phyloP scores from a whole-genome alignment of 2,888 invertebrate genomes.

The Elysia crispata region DNA sequence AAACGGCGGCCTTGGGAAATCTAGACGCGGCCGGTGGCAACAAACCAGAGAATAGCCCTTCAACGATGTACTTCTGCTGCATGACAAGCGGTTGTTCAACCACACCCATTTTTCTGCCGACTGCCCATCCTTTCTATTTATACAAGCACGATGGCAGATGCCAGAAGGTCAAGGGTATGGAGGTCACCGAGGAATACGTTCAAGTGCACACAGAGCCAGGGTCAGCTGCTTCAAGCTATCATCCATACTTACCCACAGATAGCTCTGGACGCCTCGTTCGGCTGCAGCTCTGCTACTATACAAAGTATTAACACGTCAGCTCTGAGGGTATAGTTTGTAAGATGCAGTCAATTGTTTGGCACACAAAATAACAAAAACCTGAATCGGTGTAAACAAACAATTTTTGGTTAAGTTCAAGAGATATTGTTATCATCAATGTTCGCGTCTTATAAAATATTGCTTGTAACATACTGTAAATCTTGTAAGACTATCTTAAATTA shows the following conservation, averaged over 20 bases:
- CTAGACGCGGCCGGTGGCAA: not conserved
- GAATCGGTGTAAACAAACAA: too few relatives aligned
- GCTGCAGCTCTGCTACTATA: not conserved
- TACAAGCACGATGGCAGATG: not conserved
- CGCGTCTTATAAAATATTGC: too few relatives aligned
- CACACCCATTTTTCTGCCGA: not conserved
- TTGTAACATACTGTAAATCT: too few relatives aligned
- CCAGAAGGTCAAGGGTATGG: constrained; percentile 14
- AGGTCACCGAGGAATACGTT: not conserved
- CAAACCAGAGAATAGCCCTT: not conserved
- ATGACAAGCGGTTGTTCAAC: not conserved
- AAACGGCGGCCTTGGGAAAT: not conserved
- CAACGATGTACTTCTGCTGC: constrained; percentile 11
- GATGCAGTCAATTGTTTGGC: too few relatives aligned
- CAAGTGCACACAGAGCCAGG: constrained; percentile 7
- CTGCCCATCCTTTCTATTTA: constrained; percentile 7
- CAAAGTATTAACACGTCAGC: too few relatives aligned
- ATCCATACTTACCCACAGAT: not conserved
- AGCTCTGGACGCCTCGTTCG: not conserved
- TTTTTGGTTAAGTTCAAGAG: too few relatives aligned
- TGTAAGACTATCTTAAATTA: too few relatives aligned
- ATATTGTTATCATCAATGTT: too few relatives aligned
- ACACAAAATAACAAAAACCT: too few relatives aligned
- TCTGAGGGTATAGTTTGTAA: too few relatives aligned
- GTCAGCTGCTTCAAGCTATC: not conserved